Percentiles rank a stretch among this genome's conserved stretches.
Evolutionary conservation across 2,888 invertebrate species (phyloP).

Genomic region (Nebria salina): DNA sequence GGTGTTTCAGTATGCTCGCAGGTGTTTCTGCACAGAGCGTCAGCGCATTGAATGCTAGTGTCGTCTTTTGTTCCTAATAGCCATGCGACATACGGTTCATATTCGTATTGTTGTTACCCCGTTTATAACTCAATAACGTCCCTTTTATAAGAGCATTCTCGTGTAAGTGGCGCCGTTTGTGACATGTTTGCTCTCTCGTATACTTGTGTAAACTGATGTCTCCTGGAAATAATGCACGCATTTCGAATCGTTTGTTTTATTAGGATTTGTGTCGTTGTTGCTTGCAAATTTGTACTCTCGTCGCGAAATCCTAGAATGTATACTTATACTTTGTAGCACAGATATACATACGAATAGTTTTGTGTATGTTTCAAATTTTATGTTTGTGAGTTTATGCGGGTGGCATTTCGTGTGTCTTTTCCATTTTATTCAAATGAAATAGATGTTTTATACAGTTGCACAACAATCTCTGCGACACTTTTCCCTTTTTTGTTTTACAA

Average conservation of each 20-base stretch:
- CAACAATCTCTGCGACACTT: neutral
- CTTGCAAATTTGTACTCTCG: conserved; percentile 12
- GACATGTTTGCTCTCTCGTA: conserved; percentile 56
- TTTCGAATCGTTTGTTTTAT: conserved; percentile 56
- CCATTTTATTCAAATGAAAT: neutral
- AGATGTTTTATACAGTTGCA: neutral
- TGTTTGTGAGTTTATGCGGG: neutral
- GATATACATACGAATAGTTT: neutral
- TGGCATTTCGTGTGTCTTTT: neutral
- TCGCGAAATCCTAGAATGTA: conserved; percentile 19
- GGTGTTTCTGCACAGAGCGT: conserved; percentile 12
- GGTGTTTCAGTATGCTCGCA: conserved; percentile 18
- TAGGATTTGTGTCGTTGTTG: conserved; percentile 46
- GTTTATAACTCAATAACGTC: conserved; percentile 55
- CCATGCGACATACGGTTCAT: neutral
- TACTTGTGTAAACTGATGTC: conserved; percentile 56
- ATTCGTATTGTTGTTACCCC: conserved; percentile 17
- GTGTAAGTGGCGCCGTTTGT: conserved; percentile 57
- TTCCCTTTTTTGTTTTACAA: neutral
- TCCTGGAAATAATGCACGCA: conserved; percentile 54
- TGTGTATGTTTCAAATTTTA: neutral
- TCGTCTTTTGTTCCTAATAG: no score
- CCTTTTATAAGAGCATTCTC: conserved; percentile 57
- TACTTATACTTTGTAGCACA: conserved; percentile 24
- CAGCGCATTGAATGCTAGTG: neutral